Conservation (phyloP, 2,113 vertebrate genomes). For the Emydocephalus ijimae region DNA sequence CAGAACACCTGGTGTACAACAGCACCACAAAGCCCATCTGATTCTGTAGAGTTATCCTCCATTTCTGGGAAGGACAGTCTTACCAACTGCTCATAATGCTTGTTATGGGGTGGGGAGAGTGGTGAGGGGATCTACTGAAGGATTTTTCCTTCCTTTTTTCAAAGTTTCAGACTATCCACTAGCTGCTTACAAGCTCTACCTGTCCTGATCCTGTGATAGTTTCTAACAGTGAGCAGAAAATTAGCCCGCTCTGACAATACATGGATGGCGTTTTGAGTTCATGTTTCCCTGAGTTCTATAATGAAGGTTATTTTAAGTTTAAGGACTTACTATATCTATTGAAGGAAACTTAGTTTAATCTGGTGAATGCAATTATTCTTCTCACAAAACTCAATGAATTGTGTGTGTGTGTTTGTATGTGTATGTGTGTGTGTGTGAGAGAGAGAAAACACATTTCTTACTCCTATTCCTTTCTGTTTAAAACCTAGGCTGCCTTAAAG, state of each 20-base stretch:
- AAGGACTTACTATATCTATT: conserved; percentile 8
- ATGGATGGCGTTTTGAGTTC: conserved; percentile 33
- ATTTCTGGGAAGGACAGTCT: conserved; percentile 20
- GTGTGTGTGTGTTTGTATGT: too few species aligned
- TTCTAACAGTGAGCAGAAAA: conserved; percentile 30
- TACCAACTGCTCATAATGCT: conserved; percentile 30
- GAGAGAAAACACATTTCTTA: not conserved
- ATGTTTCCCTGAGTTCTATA: conserved; percentile 22
- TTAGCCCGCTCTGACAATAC: conserved; percentile 21
- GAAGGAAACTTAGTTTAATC: conserved; percentile 40
- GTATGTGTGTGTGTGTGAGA: not conserved
- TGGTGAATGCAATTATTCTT: conserved; percentile 9
- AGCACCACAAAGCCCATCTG: conserved; percentile 88
- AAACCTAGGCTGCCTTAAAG: not conserved
- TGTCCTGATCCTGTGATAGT: conserved; percentile 44
- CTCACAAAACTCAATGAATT: not conserved
- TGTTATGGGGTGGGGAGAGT: conserved; percentile 5
- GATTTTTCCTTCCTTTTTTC: conserved; percentile 21
- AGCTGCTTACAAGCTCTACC: conserved; percentile 38
- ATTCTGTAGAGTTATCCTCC: conserved; percentile 46
- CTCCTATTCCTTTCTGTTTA: not conserved
- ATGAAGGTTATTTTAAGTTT: conserved; percentile 6
- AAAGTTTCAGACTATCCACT: conserved; percentile 25
- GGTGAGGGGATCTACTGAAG: conserved; percentile 27
- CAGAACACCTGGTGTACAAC: conserved; percentile 85